phyloP scores from a whole-genome alignment of 1,140 invertebrate genomes.

The Triops cancriformis region DNA sequence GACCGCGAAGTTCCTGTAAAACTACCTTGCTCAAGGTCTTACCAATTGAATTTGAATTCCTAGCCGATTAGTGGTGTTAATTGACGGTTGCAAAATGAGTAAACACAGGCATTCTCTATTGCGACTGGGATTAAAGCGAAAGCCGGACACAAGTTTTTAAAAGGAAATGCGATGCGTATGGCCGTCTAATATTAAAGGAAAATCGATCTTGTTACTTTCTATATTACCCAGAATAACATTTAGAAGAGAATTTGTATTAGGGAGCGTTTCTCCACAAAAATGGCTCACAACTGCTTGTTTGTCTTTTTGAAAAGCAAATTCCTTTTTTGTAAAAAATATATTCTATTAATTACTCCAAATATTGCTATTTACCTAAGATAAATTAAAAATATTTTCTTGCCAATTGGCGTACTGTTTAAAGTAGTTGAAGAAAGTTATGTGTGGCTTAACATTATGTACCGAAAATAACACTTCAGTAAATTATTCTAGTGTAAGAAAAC shows the following conservation, averaged over 20 bases:
- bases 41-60: not conserved
- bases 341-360: too few species aligned
- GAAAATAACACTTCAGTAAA: too few species aligned
- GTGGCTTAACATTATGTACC: too few species aligned
- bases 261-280: not conserved
- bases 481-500: not conserved
- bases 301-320: not conserved
- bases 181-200: not conserved
- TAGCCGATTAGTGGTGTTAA: not conserved
- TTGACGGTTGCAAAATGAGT: too few species aligned
- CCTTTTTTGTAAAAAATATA: too few species aligned
- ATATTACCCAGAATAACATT: not conserved
- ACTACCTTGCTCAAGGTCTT: not conserved
- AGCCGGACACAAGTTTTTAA: too few species aligned
- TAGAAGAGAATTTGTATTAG: not conserved
- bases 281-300: not conserved
- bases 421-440: too few species aligned
- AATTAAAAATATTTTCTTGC: too few species aligned
- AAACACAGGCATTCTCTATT: not conserved
- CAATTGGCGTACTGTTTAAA: too few species aligned
- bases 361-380: too few species aligned
- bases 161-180: not conserved
- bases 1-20: not conserved
- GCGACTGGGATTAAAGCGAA: not conserved
- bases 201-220: not conserved